Evolutionary conservation across 2,888 invertebrate species (phyloP).

Genomic region (Drosophila cyrtoloma): DNA sequence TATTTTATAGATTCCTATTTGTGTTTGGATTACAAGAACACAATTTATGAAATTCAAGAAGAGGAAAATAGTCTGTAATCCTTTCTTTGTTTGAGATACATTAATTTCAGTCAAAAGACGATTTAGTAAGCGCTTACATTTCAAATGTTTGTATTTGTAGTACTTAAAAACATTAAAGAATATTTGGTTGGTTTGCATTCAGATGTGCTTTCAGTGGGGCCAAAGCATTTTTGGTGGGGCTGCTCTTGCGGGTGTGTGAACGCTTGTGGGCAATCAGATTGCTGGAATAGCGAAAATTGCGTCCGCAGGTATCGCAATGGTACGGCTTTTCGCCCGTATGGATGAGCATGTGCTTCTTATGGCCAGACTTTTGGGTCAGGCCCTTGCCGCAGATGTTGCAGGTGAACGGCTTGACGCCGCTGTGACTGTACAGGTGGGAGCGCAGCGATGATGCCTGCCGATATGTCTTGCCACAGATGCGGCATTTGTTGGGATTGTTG

Average conservation of each 20-base stretch:
- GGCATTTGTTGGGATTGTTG: slow-evolving; percentile 83
- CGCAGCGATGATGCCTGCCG: slow-evolving; percentile 83
- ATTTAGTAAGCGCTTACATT: not conserved
- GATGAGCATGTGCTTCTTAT: slow-evolving; percentile 84
- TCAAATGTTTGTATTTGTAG: not conserved
- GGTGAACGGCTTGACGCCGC: slow-evolving; percentile 83
- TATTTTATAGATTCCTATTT: not conserved
- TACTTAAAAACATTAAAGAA: not conserved
- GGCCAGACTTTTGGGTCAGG: slow-evolving; percentile 84
- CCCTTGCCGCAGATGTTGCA: slow-evolving; percentile 84
- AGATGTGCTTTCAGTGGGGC: not conserved
- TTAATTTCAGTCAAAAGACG: not conserved
- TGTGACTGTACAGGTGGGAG: slow-evolving; percentile 81
- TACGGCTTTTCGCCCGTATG: slow-evolving; percentile 85
- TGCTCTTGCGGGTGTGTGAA: slow-evolving; percentile 68
- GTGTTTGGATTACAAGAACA: not conserved
- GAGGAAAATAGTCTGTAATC: not conserved
- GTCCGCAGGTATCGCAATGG: slow-evolving; percentile 81
- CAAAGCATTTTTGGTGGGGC: not conserved
- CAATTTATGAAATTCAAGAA: not conserved
- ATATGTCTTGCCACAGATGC: slow-evolving; percentile 82
- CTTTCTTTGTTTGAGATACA: not conserved
- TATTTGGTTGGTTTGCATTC: not conserved
- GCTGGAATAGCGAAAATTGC: slow-evolving; percentile 83
- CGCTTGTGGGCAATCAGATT: slow-evolving; percentile 84